Evolutionary conservation across 2,888 invertebrate species (phyloP).

Genomic region (Acronicta aceris): DNA sequence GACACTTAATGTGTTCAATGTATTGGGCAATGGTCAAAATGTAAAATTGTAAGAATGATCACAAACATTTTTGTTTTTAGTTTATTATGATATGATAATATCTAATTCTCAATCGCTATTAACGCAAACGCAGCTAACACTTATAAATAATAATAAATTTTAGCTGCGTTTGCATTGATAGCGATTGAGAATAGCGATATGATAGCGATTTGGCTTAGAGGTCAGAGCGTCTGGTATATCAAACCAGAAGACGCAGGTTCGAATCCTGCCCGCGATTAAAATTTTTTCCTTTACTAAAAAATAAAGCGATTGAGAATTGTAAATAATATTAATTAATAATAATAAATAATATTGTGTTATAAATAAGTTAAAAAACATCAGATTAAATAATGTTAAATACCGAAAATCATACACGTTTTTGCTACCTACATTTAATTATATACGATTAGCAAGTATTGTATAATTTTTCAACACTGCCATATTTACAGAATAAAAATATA

Average conservation of each 20-base stretch:
- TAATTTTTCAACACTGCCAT: conserved; percentile 6
- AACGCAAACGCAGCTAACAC: no score
- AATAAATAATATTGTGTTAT: neutral
- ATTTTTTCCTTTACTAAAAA: no score
- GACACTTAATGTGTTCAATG: conserved; percentile 15
- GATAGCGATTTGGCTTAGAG: no score
- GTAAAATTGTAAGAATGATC: conserved; percentile 26
- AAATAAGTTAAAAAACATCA: neutral
- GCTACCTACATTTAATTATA: neutral
- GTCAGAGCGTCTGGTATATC: no score
- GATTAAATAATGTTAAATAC: neutral
- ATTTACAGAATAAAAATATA: conserved; percentile 3
- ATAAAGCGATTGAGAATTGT: no score
- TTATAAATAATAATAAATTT: no score
- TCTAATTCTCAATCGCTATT: no score
- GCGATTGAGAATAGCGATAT: no score
- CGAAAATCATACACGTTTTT: conserved; percentile 2
- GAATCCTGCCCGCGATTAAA: no score
- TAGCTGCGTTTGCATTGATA: no score
- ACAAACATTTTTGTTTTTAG: conserved; percentile 25
- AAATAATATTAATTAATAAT: neutral
- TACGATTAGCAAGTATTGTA: conserved; percentile 1
- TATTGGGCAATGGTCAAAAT: conserved; percentile 34
- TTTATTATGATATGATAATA: conserved; percentile 6
- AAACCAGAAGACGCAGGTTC: no score